A percentile compares a stretch with the other conserved stretches of the same genome.
Evolutionary conservation across 2,113 vertebrate species (phyloP).

Genomic region (Myotis yumanensis): DNA sequence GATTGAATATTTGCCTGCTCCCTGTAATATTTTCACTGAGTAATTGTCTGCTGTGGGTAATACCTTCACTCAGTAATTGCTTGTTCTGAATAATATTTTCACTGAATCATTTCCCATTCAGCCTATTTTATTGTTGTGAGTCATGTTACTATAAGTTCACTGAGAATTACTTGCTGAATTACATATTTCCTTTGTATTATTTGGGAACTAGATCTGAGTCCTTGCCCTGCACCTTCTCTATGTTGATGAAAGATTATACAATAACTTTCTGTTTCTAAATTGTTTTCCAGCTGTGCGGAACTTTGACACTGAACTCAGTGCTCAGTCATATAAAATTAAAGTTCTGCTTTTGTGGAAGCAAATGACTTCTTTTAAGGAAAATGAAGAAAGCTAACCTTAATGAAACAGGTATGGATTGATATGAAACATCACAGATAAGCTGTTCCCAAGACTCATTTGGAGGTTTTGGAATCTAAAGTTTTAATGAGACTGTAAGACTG

Average conservation of each 20-base stretch:
- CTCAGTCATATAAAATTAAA: background rate
- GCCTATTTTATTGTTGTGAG: constrained; percentile 82
- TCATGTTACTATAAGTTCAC: constrained; percentile 81
- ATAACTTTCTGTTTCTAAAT: constrained; percentile 15
- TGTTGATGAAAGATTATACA: background rate
- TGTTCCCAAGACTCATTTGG: background rate
- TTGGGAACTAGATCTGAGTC: constrained; percentile 12
- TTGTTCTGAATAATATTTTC: constrained; percentile 85
- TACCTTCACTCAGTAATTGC: constrained; percentile 86
- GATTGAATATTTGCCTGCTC: constrained; percentile 82
- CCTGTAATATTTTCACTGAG: constrained; percentile 84
- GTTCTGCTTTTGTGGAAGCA: background rate
- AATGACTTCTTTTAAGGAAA: background rate
- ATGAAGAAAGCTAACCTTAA: background rate
- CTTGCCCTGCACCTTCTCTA: background rate
- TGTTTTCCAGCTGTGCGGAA: background rate
- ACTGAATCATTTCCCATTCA: constrained; percentile 86
- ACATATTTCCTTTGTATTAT: constrained; percentile 70
- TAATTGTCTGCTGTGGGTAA: constrained; percentile 84
- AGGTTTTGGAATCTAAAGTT: constrained; percentile 15
- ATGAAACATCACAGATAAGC: background rate
- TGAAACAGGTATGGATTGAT: background rate
- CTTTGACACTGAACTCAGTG: background rate
- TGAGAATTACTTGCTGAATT: constrained; percentile 73
- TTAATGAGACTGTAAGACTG: background rate